These are phyloP conservation scores for Anniella stebbinsi DNA, from an alignment of 2,797 vertebrate genomes.

Conservation along the genomic window DNA sequence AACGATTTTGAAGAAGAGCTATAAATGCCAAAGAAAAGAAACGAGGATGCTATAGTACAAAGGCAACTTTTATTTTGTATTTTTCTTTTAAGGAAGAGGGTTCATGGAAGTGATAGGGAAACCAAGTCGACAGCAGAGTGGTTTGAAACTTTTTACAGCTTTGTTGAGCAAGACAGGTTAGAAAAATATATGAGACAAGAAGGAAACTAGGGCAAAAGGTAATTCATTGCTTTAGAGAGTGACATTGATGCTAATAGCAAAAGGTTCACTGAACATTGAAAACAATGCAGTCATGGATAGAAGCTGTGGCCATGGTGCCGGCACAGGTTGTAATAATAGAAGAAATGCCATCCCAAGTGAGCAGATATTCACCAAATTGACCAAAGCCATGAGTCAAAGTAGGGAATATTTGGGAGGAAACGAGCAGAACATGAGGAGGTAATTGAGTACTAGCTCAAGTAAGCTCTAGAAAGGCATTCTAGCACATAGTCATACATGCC, in stretches of 20 bases:
- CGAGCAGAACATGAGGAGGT: background rate
- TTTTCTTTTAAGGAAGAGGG: background rate
- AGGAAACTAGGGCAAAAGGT: conserved; percentile 39
- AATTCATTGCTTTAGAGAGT: conserved; percentile 14
- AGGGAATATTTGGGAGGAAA: background rate
- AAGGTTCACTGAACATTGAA: background rate
- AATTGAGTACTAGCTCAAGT: conserved; percentile 1
- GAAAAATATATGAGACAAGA: conserved; percentile 39
- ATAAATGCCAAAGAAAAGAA: conserved; percentile 16
- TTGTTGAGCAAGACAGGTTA: conserved; percentile 21
- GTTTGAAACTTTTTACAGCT: conserved; percentile 22
- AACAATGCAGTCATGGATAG: conserved; percentile 41
- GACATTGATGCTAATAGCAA: conserved; percentile 30
- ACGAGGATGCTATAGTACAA: background rate
- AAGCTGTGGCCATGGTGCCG: conserved; percentile 31
- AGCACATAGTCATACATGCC: background rate
- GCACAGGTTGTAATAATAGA: conserved; percentile 32
- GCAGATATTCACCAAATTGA: conserved; percentile 21
- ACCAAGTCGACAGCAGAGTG: conserved; percentile 34
- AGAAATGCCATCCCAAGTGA: conserved; percentile 27
- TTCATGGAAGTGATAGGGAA: background rate
- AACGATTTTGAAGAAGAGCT: background rate
- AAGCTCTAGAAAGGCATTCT: background rate
- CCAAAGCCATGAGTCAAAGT: conserved; percentile 55
- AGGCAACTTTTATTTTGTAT: too few relatives aligned